Percentiles rank a stretch among this genome's conserved stretches.
Conservation (phyloP, 2,797 vertebrate genomes). For the Tadarida brasiliensis region DNA sequence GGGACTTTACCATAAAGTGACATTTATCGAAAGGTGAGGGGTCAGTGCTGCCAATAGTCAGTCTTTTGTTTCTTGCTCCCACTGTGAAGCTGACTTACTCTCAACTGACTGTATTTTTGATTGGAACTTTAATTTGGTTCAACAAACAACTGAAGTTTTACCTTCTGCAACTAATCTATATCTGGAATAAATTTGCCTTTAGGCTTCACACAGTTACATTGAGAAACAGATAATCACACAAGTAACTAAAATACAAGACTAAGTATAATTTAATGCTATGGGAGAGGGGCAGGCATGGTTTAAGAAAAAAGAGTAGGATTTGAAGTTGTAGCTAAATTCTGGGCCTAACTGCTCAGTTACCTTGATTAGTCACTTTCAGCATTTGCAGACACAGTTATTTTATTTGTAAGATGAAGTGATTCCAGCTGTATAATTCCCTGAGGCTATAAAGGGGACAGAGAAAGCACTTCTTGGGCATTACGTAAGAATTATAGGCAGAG, state of each 20-base stretch:
- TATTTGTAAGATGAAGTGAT: slow-evolving; percentile 41
- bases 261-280: slow-evolving; percentile 28
- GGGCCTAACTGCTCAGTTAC: background rate
- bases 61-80: slow-evolving; percentile 37
- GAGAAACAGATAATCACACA: slow-evolving; percentile 52
- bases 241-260: slow-evolving; percentile 46
- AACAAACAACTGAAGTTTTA: slow-evolving; percentile 9
- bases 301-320: slow-evolving; percentile 42
- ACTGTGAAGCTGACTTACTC: background rate
- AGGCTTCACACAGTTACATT: slow-evolving; percentile 13
- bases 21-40: background rate
- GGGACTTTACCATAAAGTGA: background rate
- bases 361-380: slow-evolving; percentile 31
- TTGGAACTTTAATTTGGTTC: slow-evolving; percentile 57
- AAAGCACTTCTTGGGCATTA: background rate
- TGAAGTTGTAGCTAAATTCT: slow-evolving; percentile 42
- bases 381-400: slow-evolving; percentile 29
- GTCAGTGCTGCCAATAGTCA: background rate
- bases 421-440: slow-evolving; percentile 20
- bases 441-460: slow-evolving; percentile 41
- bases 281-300: background rate
- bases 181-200: slow-evolving; percentile 46
- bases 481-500: slow-evolving; percentile 32
- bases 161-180: background rate
- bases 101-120: slow-evolving; percentile 6